phyloP scores from a whole-genome alignment of 2,888 invertebrate genomes.

The Eilema sororculum region DNA sequence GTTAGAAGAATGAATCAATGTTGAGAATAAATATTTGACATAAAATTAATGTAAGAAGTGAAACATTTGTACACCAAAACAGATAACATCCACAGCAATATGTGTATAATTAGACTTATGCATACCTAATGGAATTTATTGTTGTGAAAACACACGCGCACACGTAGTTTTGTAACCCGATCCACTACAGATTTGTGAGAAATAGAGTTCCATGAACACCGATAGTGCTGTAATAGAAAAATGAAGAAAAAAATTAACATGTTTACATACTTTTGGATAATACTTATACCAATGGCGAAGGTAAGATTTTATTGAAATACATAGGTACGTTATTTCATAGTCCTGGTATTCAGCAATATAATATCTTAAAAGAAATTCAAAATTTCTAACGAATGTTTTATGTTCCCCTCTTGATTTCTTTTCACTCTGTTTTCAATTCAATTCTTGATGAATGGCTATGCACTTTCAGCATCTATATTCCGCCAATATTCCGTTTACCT shows the following conservation, averaged over 20 bases:
- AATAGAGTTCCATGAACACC: not conserved
- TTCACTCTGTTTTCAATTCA: no score
- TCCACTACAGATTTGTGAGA: constrained; percentile 4
- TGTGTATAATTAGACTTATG: not conserved
- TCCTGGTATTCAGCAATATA: not conserved
- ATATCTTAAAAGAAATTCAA: no score
- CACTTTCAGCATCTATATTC: no score
- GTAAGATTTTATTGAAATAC: constrained; percentile 27
- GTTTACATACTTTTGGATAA: constrained; percentile 17
- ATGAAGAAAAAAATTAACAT: constrained; percentile 25
- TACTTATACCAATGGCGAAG: constrained; percentile 29
- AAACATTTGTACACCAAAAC: not conserved
- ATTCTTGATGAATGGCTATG: no score
- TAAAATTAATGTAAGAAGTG: not conserved
- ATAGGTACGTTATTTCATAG: not conserved
- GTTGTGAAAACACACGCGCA: constrained; percentile 32
- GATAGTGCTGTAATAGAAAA: constrained; percentile 11
- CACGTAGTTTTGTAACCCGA: not conserved
- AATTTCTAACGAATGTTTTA: no score
- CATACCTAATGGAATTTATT: constrained; percentile 32
- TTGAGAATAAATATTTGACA: not conserved
- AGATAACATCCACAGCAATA: constrained; percentile 10
- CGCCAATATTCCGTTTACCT: no score
- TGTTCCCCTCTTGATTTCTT: no score
- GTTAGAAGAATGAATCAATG: no score